phyloP scores from a whole-genome alignment of 1,140 invertebrate species.

The Trichoplusia ni region DNA sequence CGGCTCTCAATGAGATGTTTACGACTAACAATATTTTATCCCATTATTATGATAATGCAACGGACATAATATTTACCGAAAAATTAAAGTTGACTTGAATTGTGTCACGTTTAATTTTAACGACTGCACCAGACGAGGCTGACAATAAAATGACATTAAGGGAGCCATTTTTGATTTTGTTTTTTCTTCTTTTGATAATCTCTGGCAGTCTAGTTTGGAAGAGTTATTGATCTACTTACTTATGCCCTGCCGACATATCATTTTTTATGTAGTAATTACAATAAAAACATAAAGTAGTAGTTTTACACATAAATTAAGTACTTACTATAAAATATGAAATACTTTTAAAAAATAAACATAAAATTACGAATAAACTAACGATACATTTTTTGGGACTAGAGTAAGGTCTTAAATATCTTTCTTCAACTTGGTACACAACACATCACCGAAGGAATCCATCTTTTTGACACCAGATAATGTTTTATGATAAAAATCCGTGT shows the following conservation, averaged over 20 bases:
- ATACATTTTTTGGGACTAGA: background rate
- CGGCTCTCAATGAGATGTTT: constrained; percentile 55
- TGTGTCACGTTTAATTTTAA: constrained; percentile 19
- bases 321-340: too few relatives aligned
- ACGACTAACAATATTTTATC: constrained; percentile 51
- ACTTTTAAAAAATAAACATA: too few relatives aligned
- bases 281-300: too few relatives aligned
- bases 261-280: too few relatives aligned
- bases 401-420: background rate
- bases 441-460: constrained; percentile 10
- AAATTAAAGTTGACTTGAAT: constrained; percentile 36
- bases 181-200: constrained; percentile 14
- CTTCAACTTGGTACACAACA: background rate
- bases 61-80: constrained; percentile 39
- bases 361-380: background rate
- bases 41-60: constrained; percentile 45
- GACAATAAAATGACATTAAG: background rate
- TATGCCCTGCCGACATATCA: too few relatives aligned
- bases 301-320: too few relatives aligned
- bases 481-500: constrained; percentile 37
- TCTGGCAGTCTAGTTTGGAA: too few relatives aligned
- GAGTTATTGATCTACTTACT: too few relatives aligned
- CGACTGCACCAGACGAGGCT: background rate
- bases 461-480: constrained; percentile 27
- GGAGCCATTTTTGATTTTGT: constrained; percentile 1